Conservation (phyloP, 2,888 invertebrate genomes). For the Drosophila ezoana region DNA sequence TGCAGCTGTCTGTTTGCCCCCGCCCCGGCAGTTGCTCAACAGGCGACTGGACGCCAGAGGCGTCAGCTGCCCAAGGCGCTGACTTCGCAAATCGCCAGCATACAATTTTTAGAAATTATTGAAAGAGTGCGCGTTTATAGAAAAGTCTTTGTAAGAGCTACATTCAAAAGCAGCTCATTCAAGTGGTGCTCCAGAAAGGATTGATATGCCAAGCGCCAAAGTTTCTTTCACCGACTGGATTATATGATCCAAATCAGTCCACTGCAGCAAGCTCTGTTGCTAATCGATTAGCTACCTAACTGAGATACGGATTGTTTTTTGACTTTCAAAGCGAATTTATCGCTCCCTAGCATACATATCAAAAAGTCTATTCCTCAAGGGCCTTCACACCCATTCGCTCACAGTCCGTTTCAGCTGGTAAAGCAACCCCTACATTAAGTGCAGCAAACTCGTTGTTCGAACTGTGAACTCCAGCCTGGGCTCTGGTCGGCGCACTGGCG, state of each 20-base stretch:
- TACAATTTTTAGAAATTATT: slow-evolving; percentile 48
- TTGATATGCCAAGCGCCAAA: too few species aligned
- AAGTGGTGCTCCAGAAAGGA: too few species aligned
- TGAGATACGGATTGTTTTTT: too few species aligned
- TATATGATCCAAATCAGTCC: too few species aligned
- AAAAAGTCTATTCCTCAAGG: slow-evolving; percentile 18
- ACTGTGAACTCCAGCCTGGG: slow-evolving; percentile 9
- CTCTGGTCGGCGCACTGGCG: slow-evolving; percentile 8
- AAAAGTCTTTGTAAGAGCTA: not conserved
- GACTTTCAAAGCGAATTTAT: not conserved
- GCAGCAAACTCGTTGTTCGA: slow-evolving; percentile 26
- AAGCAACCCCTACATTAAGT: slow-evolving; percentile 63
- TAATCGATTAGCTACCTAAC: too few species aligned
- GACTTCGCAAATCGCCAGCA: slow-evolving; percentile 18
- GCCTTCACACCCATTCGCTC: slow-evolving; percentile 1
- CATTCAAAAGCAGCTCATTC: not conserved
- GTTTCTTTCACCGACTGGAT: too few species aligned
- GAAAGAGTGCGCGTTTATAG: slow-evolving; percentile 3
- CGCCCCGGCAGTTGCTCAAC: slow-evolving; percentile 20
- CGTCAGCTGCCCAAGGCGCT: slow-evolving; percentile 8
- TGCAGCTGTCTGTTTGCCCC: slow-evolving; percentile 9
- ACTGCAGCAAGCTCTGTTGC: too few species aligned
- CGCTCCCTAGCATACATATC: not conserved
- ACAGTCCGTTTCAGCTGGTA: slow-evolving; percentile 25
- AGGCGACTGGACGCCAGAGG: slow-evolving; percentile 10